Conservation (phyloP, 1,140 invertebrate genomes). For the Parapsyche elsis region DNA sequence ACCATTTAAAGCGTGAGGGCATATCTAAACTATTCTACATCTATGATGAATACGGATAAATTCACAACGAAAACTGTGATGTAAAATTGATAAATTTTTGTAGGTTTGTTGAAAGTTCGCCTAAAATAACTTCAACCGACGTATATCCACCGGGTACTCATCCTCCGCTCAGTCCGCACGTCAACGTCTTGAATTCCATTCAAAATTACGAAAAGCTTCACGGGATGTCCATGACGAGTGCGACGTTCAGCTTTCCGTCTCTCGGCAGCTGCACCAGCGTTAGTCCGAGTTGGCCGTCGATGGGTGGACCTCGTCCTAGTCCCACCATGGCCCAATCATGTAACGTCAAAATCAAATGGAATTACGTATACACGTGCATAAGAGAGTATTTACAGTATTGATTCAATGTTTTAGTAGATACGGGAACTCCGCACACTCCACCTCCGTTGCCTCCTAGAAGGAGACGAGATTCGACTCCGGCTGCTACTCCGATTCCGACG, state of each 20-base stretch:
- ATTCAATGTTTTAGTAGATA: slow-evolving; percentile 50
- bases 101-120: slow-evolving; percentile 60
- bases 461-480: slow-evolving; percentile 61
- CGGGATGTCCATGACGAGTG: slow-evolving; percentile 29
- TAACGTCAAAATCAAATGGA: neutral
- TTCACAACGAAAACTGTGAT: neutral
- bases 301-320: slow-evolving; percentile 35
- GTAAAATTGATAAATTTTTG: too few species aligned
- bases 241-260: slow-evolving; percentile 52
- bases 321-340: slow-evolving; percentile 34
- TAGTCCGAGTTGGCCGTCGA: slow-evolving; percentile 45
- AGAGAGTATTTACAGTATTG: neutral
- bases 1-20: too few species aligned
- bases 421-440: slow-evolving; percentile 56
- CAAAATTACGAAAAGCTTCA: slow-evolving; percentile 54
- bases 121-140: slow-evolving; percentile 58
- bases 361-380: too few species aligned
- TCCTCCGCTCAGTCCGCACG: slow-evolving; percentile 55
- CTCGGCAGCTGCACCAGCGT: slow-evolving; percentile 35
- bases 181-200: slow-evolving; percentile 53
- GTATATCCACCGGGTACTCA: slow-evolving; percentile 38
- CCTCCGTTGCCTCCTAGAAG: slow-evolving; percentile 63
- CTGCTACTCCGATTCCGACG: slow-evolving; percentile 59
- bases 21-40: too few species aligned
- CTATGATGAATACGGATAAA: too few species aligned